These are phyloP conservation scores for Microcaecilia unicolor DNA, from an alignment of 2,797 vertebrate species.

Conservation along the genomic window DNA sequence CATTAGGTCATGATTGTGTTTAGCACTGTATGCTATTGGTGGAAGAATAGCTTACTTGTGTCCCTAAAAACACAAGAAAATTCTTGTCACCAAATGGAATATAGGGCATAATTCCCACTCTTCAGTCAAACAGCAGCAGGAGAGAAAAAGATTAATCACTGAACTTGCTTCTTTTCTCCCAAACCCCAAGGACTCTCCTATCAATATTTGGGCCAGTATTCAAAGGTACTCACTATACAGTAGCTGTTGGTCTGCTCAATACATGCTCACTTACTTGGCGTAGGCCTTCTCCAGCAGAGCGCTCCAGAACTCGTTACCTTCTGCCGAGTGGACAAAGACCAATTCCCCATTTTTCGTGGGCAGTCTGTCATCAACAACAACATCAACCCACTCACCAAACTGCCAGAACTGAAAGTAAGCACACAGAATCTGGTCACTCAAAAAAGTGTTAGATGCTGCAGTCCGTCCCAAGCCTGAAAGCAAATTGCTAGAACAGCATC, in stretches of 20 bases:
- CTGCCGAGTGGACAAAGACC: slow-evolving; percentile 83
- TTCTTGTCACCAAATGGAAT: too few relatives aligned
- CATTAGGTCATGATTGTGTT: too few relatives aligned
- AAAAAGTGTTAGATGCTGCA: not conserved
- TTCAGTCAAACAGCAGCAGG: too few relatives aligned
- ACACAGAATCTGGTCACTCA: not conserved
- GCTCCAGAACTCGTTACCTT: slow-evolving; percentile 90
- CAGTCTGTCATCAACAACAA: slow-evolving; percentile 86
- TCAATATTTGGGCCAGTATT: too few relatives aligned
- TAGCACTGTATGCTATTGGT: too few relatives aligned
- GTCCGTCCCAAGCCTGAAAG: fast-evolving
- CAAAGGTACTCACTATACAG: too few relatives aligned
- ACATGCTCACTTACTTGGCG: slow-evolving; percentile 84
- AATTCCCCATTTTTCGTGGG: slow-evolving; percentile 81
- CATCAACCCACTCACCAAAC: slow-evolving; percentile 88
- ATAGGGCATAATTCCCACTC: too few relatives aligned
- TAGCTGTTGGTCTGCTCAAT: not conserved
- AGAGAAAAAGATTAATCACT: too few relatives aligned
- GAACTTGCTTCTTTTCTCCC: too few relatives aligned
- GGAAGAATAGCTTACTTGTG: too few relatives aligned
- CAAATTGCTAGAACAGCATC: fast-evolving
- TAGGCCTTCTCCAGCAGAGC: slow-evolving; percentile 93
- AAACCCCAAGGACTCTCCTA: too few relatives aligned
- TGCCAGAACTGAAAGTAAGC: slow-evolving; percentile 81
- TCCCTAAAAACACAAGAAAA: too few relatives aligned